Evolutionary conservation across 2,888 invertebrate genomes (phyloP).

Genomic region (Netelia melanura): DNA sequence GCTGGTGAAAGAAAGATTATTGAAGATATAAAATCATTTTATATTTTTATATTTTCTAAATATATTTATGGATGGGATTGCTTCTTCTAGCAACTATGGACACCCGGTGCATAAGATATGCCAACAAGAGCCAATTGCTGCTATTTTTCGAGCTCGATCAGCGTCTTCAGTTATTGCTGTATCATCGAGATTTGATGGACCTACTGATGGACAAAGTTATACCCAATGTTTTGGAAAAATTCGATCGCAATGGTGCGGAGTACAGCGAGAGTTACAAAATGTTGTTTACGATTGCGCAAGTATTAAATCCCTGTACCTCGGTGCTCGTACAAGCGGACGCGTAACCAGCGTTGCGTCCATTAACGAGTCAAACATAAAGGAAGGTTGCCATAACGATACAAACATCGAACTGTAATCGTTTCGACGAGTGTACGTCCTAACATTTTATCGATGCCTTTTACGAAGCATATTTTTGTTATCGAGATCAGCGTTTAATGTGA

Average conservation of each 20-base stretch:
- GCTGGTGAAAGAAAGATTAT: neutral
- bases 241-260: slow-evolving; percentile 72
- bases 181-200: slow-evolving; percentile 74
- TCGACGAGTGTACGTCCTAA: slow-evolving; percentile 3
- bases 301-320: slow-evolving; percentile 78
- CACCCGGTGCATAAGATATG: slow-evolving; percentile 75
- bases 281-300: slow-evolving; percentile 77
- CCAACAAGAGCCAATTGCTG: slow-evolving; percentile 75
- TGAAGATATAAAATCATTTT: too few relatives aligned
- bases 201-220: slow-evolving; percentile 73
- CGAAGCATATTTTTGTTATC: neutral
- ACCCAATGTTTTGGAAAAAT: slow-evolving; percentile 70
- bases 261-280: slow-evolving; percentile 78
- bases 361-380: neutral
- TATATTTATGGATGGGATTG: slow-evolving; percentile 19
- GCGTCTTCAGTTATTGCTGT: slow-evolving; percentile 76
- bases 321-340: slow-evolving; percentile 77
- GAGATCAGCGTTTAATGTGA: neutral
- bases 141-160: slow-evolving; percentile 75
- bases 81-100: slow-evolving; percentile 73
- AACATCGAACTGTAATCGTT: slow-evolving; percentile 14
- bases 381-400: slow-evolving; percentile 47
- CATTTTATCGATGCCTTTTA: neutral
- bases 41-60: too few relatives aligned
- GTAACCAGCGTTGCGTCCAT: slow-evolving; percentile 32